Conservation (phyloP, 2,888 invertebrate genomes). For the Linnaemya tessellans region DNA sequence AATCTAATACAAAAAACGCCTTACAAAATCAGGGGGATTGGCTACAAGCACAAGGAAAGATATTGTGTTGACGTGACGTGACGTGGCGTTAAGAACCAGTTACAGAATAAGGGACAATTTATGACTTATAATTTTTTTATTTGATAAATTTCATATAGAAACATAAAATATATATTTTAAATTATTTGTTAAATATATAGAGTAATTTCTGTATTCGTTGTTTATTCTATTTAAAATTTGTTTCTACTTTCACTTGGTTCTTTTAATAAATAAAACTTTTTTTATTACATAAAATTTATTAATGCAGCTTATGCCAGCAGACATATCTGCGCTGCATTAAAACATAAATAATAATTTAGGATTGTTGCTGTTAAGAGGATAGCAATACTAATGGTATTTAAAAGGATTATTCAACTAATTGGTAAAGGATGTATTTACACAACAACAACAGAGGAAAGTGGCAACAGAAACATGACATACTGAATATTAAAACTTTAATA, state of each 20-base stretch:
- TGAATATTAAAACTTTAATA: neutral
- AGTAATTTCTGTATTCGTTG: neutral
- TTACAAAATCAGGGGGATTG: no score
- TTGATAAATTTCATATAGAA: no score
- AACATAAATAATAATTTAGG: slow-evolving; percentile 53
- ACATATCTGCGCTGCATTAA: neutral
- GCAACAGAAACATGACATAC: neutral
- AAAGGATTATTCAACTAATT: slow-evolving; percentile 47
- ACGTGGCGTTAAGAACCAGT: no score
- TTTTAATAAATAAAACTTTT: neutral
- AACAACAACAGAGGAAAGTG: neutral
- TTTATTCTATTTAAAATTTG: neutral
- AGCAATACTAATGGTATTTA: slow-evolving; percentile 31
- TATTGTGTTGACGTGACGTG: no score
- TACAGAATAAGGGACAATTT: no score
- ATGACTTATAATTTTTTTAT: no score
- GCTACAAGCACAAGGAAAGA: no score
- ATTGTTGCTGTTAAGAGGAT: slow-evolving; percentile 2
- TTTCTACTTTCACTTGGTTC: neutral
- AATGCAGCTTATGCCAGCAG: slow-evolving; percentile 18
- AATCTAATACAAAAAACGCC: no score
- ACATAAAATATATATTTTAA: no score
- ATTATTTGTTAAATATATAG: neutral
- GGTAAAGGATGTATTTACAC: neutral
- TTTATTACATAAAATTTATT: slow-evolving; percentile 40